Conservation (phyloP, 92 coral and sea anemone genomes). For the Plumapathes pennacea region DNA sequence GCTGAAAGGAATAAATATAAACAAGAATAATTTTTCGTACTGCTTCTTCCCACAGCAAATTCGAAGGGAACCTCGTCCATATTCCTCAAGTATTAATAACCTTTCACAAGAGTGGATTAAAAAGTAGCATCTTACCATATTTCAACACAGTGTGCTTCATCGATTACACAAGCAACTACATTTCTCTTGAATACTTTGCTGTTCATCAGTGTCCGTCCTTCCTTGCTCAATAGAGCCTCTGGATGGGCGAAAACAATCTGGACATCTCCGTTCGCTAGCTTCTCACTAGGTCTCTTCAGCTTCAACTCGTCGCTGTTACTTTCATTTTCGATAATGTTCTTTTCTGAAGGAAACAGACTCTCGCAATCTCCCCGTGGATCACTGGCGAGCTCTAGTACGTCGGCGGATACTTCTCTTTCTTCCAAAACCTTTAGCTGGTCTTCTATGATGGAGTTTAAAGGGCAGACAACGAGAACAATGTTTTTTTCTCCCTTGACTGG, state of each 20-base stretch:
- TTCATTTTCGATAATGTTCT: no score
- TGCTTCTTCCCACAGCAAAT: no score
- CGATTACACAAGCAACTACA: slow-evolving; percentile 50
- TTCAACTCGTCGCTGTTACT: no score
- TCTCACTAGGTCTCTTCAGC: not conserved
- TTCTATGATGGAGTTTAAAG: slow-evolving; percentile 61
- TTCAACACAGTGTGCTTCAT: slow-evolving; percentile 56
- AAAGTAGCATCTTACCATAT: slow-evolving; percentile 31
- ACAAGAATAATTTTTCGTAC: no score
- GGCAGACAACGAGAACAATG: slow-evolving; percentile 60
- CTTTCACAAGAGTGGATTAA: not conserved
- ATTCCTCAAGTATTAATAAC: not conserved
- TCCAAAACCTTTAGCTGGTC: slow-evolving; percentile 57
- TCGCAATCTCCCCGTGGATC: slow-evolving; percentile 27
- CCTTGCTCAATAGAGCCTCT: slow-evolving; percentile 27
- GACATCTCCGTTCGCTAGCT: not conserved
- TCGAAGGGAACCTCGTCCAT: not conserved
- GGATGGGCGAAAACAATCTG: slow-evolving; percentile 37
- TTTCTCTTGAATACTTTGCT: slow-evolving; percentile 31
- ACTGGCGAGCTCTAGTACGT: slow-evolving; percentile 43
- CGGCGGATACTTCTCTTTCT: slow-evolving; percentile 42
- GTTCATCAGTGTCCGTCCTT: slow-evolving; percentile 34
- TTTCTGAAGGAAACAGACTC: no score
- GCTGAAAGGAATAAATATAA: no score
- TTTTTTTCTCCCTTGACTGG: slow-evolving; percentile 52